A percentile compares a stretch with the other conserved stretches of the same genome.
These are phyloP conservation scores for Cettia cetti DNA, from an alignment of 2,113 vertebrate species.

Conservation along the genomic window DNA sequence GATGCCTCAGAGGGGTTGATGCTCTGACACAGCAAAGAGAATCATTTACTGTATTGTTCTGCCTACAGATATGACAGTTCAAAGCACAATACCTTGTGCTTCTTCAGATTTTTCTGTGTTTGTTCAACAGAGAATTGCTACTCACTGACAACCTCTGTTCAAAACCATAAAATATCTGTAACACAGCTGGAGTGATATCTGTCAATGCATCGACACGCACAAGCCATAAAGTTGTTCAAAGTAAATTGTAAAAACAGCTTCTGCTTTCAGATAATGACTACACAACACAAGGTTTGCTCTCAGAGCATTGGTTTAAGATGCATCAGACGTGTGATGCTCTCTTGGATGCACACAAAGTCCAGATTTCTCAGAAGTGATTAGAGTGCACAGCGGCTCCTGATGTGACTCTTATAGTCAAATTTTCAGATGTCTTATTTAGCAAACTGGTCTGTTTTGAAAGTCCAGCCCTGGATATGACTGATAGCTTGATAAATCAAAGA, in stretches of 20 bases:
- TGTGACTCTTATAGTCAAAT: not conserved
- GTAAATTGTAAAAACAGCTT: not conserved
- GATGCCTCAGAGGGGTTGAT: not conserved
- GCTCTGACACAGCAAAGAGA: not conserved
- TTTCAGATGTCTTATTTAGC: not conserved
- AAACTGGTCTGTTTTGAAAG: not conserved
- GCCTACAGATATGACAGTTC: not conserved
- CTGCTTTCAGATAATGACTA: not conserved
- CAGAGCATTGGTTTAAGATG: not conserved
- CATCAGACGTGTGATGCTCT: fast-evolving
- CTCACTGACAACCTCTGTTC: not conserved
- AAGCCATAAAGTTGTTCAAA: not conserved
- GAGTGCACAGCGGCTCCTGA: not conserved
- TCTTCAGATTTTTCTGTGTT: not conserved
- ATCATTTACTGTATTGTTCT: not conserved
- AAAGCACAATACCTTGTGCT: not conserved
- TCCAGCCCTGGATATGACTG: not conserved
- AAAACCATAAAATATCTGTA: not conserved
- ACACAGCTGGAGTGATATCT: conserved; percentile 1
- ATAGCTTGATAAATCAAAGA: not conserved
- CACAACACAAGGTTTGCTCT: not conserved
- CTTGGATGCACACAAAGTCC: not conserved
- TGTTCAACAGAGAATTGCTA: not conserved
- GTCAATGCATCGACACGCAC: not conserved
- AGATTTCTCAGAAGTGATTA: not conserved